Base-by-base conservation (phyloP, 92 coral and sea anemone species). In the Zoanthus sociatus region DNA sequence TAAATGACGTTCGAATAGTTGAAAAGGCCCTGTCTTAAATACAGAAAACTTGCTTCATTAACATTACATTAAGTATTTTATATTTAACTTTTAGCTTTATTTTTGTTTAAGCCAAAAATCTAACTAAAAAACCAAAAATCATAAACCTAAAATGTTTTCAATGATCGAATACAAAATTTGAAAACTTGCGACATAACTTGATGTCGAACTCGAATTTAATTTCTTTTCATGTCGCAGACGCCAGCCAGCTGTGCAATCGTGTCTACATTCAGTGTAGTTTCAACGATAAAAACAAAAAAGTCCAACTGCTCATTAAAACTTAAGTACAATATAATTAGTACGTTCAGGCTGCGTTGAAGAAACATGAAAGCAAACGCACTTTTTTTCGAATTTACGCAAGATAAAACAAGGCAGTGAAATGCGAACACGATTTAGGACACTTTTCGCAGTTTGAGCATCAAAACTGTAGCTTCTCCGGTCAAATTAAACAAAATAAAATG, bases 231-330 rank as follows among this genome's bases (percentile, higher is more conserved):
- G 58, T 81, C 60, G 26, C 55, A 47, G 60, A 69, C 55, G 73
- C n/a, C 84, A 46, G 5, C 12, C 85, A 81, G 85, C 85, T 81
- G 85, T 64, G 58, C 21, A 17, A 45, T 21, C 85, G 66, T 20
- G 47, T 81, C 85, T 45, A 21, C 74, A 55, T 79, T 79, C 26
- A 68, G 58, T 3, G 44, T 55, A 42, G 73, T 18, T 74, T 81
- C 58, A 42, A 50, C 30, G 75, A 64, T 14, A 66, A 81, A 79
- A 50, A 26, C 74, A 81, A 64, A 20, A 81, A 68, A 81, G 11
- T 50, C 85, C 85, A 81, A 81, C 85, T 81, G 75, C 85, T 81
- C 85, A 81, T 81, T 81, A 81, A 81, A 81, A 18, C 75, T 63
- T 81, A 81, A 81, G 85, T 81, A 9, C 73, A 81, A 47, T 81